Percentiles rank a stretch among this genome's conserved stretches.
phyloP scores from a whole-genome alignment of 1,140 invertebrate genomes.

The Wasmannia auropunctata region DNA sequence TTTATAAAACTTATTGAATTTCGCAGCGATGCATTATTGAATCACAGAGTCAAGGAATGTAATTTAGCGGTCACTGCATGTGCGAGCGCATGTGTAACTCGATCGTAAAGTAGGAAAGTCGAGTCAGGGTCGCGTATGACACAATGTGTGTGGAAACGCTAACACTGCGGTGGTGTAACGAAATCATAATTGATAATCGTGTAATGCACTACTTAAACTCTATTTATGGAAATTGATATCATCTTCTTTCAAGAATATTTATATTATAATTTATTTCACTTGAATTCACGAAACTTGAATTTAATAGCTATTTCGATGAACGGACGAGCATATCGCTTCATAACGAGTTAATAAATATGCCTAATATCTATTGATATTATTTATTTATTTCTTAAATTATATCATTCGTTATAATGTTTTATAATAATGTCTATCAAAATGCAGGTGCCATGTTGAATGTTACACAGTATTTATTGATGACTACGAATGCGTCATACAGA shows the following conservation, averaged over 20 bases:
- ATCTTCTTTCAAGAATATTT: background rate
- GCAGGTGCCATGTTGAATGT: conserved; percentile 10
- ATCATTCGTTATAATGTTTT: background rate
- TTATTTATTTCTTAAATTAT: background rate
- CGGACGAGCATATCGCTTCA: background rate
- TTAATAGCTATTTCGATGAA: background rate
- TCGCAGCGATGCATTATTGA: conserved; percentile 17
- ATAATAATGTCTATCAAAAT: background rate
- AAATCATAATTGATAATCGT: conserved; percentile 44
- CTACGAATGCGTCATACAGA: background rate
- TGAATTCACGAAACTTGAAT: background rate
- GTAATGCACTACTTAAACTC: conserved; percentile 7
- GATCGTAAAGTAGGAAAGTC: conserved; percentile 56
- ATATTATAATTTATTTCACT: background rate
- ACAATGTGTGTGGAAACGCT: conserved; percentile 27
- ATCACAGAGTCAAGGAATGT: conserved; percentile 22
- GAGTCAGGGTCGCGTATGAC: conserved; percentile 40
- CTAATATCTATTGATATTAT: background rate
- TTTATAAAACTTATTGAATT: conserved; percentile 17
- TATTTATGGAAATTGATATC: conserved; percentile 22
- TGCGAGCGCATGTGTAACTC: conserved; percentile 40
- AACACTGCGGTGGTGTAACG: conserved; percentile 17
- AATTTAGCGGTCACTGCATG: conserved; percentile 44
- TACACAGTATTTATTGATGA: conserved; percentile 7
- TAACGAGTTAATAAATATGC: background rate